Evolutionary conservation across 2,888 invertebrate genomes (phyloP).

Genomic region (Heliconius ethilla): DNA sequence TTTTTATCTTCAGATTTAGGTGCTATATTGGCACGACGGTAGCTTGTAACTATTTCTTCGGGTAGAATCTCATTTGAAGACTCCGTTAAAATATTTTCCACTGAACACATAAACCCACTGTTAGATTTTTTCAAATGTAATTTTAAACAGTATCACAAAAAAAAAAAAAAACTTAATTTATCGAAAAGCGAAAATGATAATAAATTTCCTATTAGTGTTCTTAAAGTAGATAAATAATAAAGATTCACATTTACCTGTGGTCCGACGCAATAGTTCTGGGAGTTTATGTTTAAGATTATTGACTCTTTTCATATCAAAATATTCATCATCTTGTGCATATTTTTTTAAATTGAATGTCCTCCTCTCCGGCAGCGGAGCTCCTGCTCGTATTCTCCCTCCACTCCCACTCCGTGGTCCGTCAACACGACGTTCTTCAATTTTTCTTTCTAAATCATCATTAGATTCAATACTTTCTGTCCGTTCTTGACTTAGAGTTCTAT

Average conservation of each 20-base stretch:
- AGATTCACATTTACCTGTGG: conserved; percentile 55
- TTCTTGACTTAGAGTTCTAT: conserved; percentile 49
- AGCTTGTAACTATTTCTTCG: conserved; percentile 37
- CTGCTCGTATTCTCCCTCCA: conserved; percentile 1
- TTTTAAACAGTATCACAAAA: conserved; percentile 1
- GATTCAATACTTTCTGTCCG: conserved; percentile 34
- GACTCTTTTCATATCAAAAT: conserved; percentile 67
- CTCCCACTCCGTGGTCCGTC: conserved; percentile 35
- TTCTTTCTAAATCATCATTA: conserved; percentile 16
- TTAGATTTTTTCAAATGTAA: conserved; percentile 47
- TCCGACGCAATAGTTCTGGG: conserved; percentile 55
- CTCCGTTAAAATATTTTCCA: conserved; percentile 45
- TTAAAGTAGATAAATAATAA: neutral
- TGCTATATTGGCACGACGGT: conserved; percentile 46
- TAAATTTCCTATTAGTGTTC: too few relatives aligned
- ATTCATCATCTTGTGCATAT: conserved; percentile 58
- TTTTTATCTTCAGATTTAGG: conserved; percentile 11
- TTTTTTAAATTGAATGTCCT: conserved; percentile 26
- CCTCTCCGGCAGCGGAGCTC: conserved; percentile 7
- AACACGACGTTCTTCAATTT: conserved; percentile 40
- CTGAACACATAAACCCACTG: conserved; percentile 70
- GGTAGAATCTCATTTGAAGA: conserved; percentile 37
- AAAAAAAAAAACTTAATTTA: neutral
- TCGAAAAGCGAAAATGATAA: neutral
- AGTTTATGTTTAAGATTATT: conserved; percentile 61